Evolutionary conservation across 1,140 invertebrate genomes (phyloP).

Genomic region (Heliconius eleuchia): DNA sequence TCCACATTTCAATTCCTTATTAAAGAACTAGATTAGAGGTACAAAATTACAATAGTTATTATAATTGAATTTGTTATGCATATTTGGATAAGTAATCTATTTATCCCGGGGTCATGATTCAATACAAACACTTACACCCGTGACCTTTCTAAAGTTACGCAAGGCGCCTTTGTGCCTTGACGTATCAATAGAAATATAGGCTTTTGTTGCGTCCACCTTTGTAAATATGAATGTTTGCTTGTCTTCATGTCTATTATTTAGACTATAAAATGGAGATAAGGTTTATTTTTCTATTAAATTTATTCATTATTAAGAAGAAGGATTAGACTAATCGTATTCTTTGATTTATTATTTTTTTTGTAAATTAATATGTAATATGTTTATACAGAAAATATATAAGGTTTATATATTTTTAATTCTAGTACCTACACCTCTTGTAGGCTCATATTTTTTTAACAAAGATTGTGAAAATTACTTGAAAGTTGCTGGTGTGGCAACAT

Average conservation of each 20-base stretch:
- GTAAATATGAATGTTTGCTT: constrained; percentile 42
- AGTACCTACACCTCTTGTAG: no score
- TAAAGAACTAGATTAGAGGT: not conserved
- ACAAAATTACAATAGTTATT: not conserved
- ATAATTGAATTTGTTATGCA: constrained; percentile 10
- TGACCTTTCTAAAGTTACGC: constrained; percentile 47
- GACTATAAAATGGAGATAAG: constrained; percentile 9
- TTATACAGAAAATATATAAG: no score
- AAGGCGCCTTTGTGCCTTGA: constrained; percentile 48
- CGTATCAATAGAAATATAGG: constrained; percentile 50
- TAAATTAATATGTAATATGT: no score
- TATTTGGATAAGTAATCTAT: constrained; percentile 16
- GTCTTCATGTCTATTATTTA: constrained; percentile 39
- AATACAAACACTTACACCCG: constrained; percentile 45
- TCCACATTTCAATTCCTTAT: no score
- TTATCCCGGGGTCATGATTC: constrained; percentile 19
- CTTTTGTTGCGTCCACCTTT: constrained; percentile 45
- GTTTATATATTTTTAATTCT: no score
- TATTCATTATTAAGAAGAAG: not conserved
- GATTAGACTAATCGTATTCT: no score
- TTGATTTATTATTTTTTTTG: no score
- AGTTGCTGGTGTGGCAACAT: constrained; percentile 9
- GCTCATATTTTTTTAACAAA: no score
- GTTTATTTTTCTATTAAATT: constrained; percentile 1
- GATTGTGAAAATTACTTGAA: no score